phyloP scores from a whole-genome alignment of 2,888 invertebrate species.

The Keiferia lycopersicella region DNA sequence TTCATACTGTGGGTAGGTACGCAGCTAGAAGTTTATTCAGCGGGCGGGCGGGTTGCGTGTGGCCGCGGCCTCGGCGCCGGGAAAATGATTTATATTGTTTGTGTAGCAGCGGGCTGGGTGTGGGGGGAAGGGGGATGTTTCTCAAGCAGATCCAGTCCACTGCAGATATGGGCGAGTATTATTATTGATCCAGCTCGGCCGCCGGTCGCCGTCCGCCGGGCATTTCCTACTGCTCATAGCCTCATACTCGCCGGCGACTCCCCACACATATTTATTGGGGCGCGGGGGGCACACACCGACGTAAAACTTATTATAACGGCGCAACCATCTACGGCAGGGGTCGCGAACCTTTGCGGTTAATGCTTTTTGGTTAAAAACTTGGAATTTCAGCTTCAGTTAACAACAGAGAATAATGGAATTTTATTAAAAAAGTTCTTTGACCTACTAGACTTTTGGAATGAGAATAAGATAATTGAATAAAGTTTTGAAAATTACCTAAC shows the following conservation, averaged over 20 bases:
- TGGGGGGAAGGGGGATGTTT: constrained; percentile 52
- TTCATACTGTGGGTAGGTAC: not conserved
- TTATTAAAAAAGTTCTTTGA: not conserved
- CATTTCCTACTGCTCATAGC: constrained; percentile 78
- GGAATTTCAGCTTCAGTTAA: constrained; percentile 5
- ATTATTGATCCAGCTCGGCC: constrained; percentile 77
- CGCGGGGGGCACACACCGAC: constrained; percentile 58
- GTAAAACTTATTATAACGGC: constrained; percentile 71
- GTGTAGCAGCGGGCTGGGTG: constrained; percentile 58
- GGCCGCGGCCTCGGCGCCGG: constrained; percentile 62
- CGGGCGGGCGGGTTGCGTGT: constrained; percentile 52
- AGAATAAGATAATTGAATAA: not conserved
- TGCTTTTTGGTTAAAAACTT: not conserved
- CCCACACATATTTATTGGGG: constrained; percentile 72
- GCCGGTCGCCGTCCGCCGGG: constrained; percentile 56
- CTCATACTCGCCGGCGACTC: constrained; percentile 67
- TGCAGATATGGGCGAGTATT: constrained; percentile 81
- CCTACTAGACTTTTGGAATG: not conserved
- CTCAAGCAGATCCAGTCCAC: constrained; percentile 79
- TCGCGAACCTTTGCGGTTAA: constrained; percentile 1
- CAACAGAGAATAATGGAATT: not conserved
- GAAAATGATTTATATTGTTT: constrained; percentile 81
- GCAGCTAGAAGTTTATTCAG: constrained; percentile 32
- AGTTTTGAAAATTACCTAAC: not conserved
- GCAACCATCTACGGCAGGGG: constrained; percentile 47